Evolutionary conservation across 2,113 vertebrate genomes (phyloP), one percentile per base, ranked within the genome.

Genomic region (Alligator sinensis): DNA sequence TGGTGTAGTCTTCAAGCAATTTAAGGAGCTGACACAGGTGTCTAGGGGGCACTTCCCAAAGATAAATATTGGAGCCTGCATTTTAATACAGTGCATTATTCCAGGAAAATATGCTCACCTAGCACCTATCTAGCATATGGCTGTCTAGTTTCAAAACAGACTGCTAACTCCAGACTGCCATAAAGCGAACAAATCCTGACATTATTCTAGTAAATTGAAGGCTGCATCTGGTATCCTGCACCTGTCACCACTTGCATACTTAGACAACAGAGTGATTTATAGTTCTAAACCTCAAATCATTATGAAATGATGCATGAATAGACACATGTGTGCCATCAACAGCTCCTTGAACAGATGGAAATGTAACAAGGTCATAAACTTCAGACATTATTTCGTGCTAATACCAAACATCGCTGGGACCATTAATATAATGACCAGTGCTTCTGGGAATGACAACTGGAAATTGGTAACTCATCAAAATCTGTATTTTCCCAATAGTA

Each of bases 81-180:
- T 92, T 95, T 90, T 96, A 96, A 97, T 96, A 84, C 60, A 86
- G 89, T 90, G 77, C 70, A 94, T 84, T 95, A 96, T 91, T 91
- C 83, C 79, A 54, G 83, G 93, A 95, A 97, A 95, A 91, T 89
- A 92, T 82, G 95, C 97, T 94, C 90, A 77, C 79, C 84, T 30
- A 95, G 86, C 90, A 97, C 94, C 88, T 91, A 77, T 55, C 68
- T 74, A 97, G 95, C 97, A 98, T 98, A 96, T 97, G 97, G 95
- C 95, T 96, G 86, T 95, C 93, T 77, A 57, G 84, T 89, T 97
- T 83, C 25, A 88, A 10, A 96, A 92, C 96, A 97, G 96, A 97
- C 94, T 97, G 94, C 90, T 96, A 97, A 92, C 87, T 95, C 88
- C 96, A 94, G 94, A 94, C 92, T 76, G 34, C 92, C 84, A 76